These are phyloP conservation scores for Virgularia gustaviana DNA, from an alignment of 92 coral and sea anemone species.

Conservation along the genomic window DNA sequence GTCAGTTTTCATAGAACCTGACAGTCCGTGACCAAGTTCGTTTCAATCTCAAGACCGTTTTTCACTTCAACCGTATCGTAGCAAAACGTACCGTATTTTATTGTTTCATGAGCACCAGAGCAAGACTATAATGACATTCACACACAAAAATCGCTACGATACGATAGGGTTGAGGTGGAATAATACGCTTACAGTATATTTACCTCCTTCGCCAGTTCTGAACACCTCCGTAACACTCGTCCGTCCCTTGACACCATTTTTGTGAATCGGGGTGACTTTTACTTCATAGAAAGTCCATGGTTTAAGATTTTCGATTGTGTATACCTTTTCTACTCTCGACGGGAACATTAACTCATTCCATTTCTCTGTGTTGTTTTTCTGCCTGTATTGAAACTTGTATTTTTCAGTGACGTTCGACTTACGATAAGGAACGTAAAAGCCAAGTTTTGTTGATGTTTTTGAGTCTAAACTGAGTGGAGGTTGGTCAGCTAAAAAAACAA, in stretches of 20 bases:
- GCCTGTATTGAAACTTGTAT: constrained; percentile 3
- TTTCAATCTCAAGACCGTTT: too few species aligned
- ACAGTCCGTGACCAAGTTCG: too few species aligned
- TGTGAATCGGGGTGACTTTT: constrained; percentile 63
- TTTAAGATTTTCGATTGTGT: constrained; percentile 39
- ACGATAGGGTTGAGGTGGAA: neutral
- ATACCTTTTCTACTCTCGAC: neutral
- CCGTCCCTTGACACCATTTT: constrained; percentile 60
- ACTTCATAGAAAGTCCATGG: constrained; percentile 61
- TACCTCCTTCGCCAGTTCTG: constrained; percentile 67
- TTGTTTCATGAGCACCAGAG: too few species aligned
- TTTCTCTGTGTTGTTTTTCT: neutral
- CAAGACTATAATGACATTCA: neutral
- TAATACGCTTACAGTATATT: neutral
- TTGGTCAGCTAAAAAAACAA: constrained; percentile 69
- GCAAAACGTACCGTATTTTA: too few species aligned
- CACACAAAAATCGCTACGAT: too few species aligned
- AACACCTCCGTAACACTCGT: constrained; percentile 56
- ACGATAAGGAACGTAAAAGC: constrained; percentile 13
- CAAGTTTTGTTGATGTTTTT: neutral
- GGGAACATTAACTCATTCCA: neutral
- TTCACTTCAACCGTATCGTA: too few species aligned
- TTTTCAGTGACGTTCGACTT: neutral
- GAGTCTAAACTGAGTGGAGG: constrained; percentile 46
- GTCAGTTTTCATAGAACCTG: too few species aligned